These are phyloP conservation scores for Chloroceryle aenea DNA, from an alignment of 2,113 vertebrate genomes.

Conservation along the genomic window DNA sequence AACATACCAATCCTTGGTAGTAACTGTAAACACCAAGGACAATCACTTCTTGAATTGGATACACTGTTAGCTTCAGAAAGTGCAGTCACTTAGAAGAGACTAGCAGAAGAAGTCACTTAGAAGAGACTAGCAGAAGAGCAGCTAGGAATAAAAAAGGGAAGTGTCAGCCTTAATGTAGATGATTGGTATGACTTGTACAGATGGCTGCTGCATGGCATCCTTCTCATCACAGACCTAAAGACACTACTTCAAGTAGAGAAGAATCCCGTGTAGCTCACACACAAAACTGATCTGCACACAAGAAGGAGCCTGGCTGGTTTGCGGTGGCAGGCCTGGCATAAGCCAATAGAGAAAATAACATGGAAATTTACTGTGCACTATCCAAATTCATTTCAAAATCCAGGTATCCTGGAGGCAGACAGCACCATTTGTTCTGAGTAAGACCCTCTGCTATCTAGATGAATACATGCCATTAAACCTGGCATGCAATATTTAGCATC, in stretches of 20 bases:
- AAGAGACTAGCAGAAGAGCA: too few relatives aligned
- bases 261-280: background rate
- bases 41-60: background rate
- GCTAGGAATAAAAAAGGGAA: background rate
- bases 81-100: background rate
- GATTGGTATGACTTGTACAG: background rate
- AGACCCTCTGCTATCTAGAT: background rate
- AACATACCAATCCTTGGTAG: background rate
- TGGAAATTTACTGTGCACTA: background rate
- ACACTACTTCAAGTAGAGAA: background rate
- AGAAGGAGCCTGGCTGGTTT: background rate
- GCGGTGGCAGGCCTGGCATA: background rate
- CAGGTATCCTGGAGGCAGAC: background rate
- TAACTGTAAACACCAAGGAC: background rate
- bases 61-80: background rate
- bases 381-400: background rate
- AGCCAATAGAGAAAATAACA: background rate
- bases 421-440: background rate
- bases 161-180: background rate
- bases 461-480: conserved; percentile 5
- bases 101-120: background rate
- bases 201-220: background rate
- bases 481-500: background rate
- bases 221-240: background rate
- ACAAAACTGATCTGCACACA: background rate